Evolutionary conservation across 2,797 vertebrate species (phyloP).

Genomic region (Enteromius mattozi): DNA sequence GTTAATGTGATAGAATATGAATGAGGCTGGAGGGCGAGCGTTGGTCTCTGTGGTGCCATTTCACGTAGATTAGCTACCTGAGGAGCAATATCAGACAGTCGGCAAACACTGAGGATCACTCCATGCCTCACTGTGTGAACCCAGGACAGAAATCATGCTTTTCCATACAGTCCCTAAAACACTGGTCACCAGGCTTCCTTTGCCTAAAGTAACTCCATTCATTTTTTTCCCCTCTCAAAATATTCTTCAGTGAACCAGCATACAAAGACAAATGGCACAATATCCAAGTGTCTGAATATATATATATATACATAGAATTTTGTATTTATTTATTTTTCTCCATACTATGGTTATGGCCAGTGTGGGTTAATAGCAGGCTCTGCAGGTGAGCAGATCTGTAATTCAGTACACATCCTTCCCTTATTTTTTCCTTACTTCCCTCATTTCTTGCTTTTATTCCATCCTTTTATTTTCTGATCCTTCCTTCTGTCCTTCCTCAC

Average conservation of each 20-base stretch:
- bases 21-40: constrained; percentile 51
- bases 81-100: constrained; percentile 34
- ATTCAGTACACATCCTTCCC: not conserved
- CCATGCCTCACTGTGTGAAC: not conserved
- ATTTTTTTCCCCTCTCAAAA: not conserved
- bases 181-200: not conserved
- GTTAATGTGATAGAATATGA: constrained; percentile 67
- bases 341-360: no score
- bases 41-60: constrained; percentile 23
- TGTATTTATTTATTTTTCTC: no score
- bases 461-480: constrained; percentile 48
- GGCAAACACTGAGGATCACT: constrained; percentile 21
- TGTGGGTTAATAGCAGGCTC: constrained; percentile 77
- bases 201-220: not conserved
- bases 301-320: no score
- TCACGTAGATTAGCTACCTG: constrained; percentile 47
- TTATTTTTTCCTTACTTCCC: not conserved
- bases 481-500: not conserved
- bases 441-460: constrained; percentile 7
- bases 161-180: not conserved
- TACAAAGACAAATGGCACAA: not conserved
- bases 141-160: not conserved
- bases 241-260: not conserved
- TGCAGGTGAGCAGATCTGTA: constrained; percentile 84
- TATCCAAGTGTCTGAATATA: not conserved